Base-by-base conservation (phyloP, 2,888 invertebrate species). In the Notodonta dromedarius region DNA sequence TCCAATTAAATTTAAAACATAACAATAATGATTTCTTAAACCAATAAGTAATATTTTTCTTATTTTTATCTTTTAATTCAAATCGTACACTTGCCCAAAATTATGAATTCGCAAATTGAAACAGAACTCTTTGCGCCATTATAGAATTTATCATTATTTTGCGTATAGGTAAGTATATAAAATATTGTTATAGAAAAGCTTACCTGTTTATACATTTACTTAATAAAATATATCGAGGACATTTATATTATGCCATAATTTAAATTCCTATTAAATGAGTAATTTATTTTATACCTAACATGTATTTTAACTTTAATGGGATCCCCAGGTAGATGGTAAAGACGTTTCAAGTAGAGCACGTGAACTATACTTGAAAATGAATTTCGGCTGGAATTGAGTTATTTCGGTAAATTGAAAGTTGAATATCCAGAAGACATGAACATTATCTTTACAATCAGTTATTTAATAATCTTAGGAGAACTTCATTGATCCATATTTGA, bases 11-110 rank as follows among this genome's bases (percentile, higher is more conserved):
- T 42, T 42, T 42, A 11, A 42, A 42, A 42, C 42, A 42, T 42
- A 46, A 46, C 46, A n/a, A 46, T 46, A 46, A n/a, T n/a, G 46
- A 46, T n/a, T 46, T 46, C n/a, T n/a, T n/a, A 46, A n/a, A 46
- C 13, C 46, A 46, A 46, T 46, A 46, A 13, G n/a, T 46, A n/a
- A n/a, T 46, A 24, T n/a, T 13, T 46, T 46, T n/a, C 5, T n/a
- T 11, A n/a, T 4, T 46, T 46, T 46, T 46, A n/a, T 46, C 24
- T 24, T 24, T 24, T 24, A 46, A 42, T 42, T 11, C 0, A 4
- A n/a, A n/a, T n/a, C 5, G n/a, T n/a, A 46, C 9, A 9, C 9
- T 8, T 42, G n/a, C 11, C n/a, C 13, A 46, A 46, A 46, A n/a
- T n/a, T 46, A 16, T 16, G 8, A 14, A 50, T 16, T 16, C 6